These are phyloP conservation scores for Tapirus indicus DNA, from an alignment of 2,797 vertebrate species.

Conservation along the genomic window DNA sequence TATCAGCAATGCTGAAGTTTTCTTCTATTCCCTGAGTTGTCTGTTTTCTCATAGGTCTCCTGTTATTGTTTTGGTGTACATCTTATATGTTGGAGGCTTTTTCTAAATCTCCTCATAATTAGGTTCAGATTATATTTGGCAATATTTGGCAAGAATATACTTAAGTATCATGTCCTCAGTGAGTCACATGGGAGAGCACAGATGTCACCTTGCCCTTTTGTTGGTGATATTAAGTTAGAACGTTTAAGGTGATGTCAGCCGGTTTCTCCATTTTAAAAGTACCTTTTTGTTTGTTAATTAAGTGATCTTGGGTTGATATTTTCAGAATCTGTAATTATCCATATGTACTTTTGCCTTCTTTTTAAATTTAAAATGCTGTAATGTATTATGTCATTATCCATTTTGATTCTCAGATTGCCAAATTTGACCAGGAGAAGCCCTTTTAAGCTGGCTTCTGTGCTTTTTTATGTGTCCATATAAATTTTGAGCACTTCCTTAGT, in stretches of 20 bases:
- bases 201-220: background rate
- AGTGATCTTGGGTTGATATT: background rate
- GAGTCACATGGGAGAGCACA: background rate
- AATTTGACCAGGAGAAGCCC: background rate
- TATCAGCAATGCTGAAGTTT: background rate
- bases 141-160: background rate
- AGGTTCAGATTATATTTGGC: background rate
- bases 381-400: background rate
- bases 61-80: background rate
- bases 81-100: background rate
- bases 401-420: background rate
- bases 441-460: background rate
- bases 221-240: background rate
- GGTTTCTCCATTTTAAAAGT: slow-evolving; percentile 25
- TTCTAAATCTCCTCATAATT: background rate
- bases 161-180: background rate
- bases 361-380: background rate
- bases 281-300: slow-evolving; percentile 32
- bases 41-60: background rate
- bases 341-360: background rate
- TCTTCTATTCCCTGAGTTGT: background rate
- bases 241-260: background rate
- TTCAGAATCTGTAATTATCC: background rate
- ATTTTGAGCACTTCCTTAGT: background rate
- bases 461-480: background rate